Conservation (phyloP, 2,888 invertebrate species). For the Habroteleia sp. region DNA sequence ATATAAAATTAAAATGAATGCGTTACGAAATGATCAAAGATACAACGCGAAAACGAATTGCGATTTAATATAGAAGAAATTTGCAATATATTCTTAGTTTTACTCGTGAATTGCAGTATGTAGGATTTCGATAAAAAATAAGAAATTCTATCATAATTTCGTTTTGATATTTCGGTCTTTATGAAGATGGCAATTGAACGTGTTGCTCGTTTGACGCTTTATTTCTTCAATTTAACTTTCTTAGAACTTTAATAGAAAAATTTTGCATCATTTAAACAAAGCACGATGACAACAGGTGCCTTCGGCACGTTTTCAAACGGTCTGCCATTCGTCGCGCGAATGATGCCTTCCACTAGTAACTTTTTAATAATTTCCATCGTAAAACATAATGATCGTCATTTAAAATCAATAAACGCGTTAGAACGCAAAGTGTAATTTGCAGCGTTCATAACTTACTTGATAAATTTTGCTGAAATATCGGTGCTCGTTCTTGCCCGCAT, state of each 20-base stretch:
- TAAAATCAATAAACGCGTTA: constrained; percentile 18
- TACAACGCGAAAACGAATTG: too few relatives aligned
- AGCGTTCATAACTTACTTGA: constrained; percentile 3
- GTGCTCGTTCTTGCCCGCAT: background rate
- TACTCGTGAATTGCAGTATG: too few relatives aligned
- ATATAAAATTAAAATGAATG: too few relatives aligned
- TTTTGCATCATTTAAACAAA: constrained; percentile 45
- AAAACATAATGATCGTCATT: constrained; percentile 21
- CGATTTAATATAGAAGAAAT: too few relatives aligned
- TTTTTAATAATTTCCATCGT: constrained; percentile 20
- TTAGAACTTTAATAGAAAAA: constrained; percentile 47
- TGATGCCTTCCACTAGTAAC: too few relatives aligned
- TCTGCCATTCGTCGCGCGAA: too few relatives aligned
- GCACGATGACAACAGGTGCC: constrained; percentile 45
- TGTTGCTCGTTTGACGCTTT: constrained; percentile 25
- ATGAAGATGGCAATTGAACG: too few relatives aligned
- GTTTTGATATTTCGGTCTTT: too few relatives aligned
- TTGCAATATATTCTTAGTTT: too few relatives aligned
- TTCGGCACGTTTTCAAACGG: constrained; percentile 21
- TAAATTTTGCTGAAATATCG: constrained; percentile 1
- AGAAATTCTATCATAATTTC: too few relatives aligned
- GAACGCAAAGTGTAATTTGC: constrained; percentile 1
- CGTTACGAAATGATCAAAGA: too few relatives aligned
- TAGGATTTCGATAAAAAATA: too few relatives aligned
- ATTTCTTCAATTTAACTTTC: constrained; percentile 53